phyloP scores from a whole-genome alignment of 1,140 invertebrate genomes.

The Copidosoma floridanum region DNA sequence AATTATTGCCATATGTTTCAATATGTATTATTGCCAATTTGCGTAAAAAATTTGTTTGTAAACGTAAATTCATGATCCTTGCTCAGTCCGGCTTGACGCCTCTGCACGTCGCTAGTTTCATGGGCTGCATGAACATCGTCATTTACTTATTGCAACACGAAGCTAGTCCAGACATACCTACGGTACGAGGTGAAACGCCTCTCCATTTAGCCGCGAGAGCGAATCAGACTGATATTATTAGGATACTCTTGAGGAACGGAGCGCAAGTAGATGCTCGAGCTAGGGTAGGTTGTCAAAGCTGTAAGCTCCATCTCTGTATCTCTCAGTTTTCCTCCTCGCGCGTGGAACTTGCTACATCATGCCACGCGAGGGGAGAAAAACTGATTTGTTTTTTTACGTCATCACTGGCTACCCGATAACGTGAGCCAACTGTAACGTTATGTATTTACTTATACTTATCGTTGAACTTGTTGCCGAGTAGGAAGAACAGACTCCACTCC shows the following conservation, averaged over 20 bases:
- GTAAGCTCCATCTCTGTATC: background rate
- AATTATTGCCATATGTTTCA: no score
- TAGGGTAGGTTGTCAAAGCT: conserved; percentile 58
- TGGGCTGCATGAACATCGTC: conserved; percentile 99
- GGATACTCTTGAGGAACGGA: conserved; percentile 91
- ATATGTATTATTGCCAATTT: no score
- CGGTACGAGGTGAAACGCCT: conserved; percentile 94
- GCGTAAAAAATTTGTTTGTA: no score
- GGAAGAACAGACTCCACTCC: conserved; percentile 91
- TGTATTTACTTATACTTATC: no score
- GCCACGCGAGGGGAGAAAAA: background rate
- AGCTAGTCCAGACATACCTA: conserved; percentile 90
- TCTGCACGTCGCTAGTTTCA: conserved; percentile 96
- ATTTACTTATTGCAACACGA: conserved; percentile 93
- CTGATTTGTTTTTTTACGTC: background rate
- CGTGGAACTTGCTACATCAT: no score
- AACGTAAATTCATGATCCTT: no score
- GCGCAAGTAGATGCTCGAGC: conserved; percentile 95
- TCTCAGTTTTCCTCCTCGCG: conserved; percentile 19
- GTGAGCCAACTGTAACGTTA: no score
- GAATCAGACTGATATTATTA: conserved; percentile 94
- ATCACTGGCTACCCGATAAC: no score
- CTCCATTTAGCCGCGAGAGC: conserved; percentile 95
- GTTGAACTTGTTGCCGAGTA: conserved; percentile 40
- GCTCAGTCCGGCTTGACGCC: conserved; percentile 93